phyloP scores from a whole-genome alignment of 2,888 invertebrate genomes.

The Germaria angustata region DNA sequence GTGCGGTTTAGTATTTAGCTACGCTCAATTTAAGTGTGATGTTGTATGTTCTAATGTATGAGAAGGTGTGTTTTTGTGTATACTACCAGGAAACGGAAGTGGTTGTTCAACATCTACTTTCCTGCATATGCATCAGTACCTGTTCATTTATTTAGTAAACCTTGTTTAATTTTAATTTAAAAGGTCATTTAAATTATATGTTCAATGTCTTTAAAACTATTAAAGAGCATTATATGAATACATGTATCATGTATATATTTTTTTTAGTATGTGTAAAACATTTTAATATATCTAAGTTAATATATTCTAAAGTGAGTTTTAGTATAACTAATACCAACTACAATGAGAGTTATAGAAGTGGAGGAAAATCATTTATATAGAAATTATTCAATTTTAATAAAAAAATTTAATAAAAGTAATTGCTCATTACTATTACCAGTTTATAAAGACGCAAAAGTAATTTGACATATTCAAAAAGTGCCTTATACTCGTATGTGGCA shows the following conservation, averaged over 20 bases:
- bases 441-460: too few species aligned
- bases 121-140: neutral
- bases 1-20: conserved; percentile 5
- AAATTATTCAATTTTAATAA: too few species aligned
- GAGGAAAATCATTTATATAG: too few species aligned
- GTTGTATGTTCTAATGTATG: neutral
- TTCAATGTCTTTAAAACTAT: neutral
- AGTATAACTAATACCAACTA: too few species aligned
- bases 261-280: neutral
- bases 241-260: neutral
- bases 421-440: too few species aligned
- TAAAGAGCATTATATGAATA: neutral
- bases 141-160: neutral
- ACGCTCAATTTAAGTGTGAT: conserved; percentile 5
- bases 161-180: conserved; percentile 18
- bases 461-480: too few species aligned
- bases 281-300: neutral
- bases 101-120: conserved; percentile 1
- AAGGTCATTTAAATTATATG: conserved; percentile 40
- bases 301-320: neutral
- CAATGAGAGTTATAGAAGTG: too few species aligned
- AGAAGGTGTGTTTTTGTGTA: neutral
- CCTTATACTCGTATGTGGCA: too few species aligned
- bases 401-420: too few species aligned
- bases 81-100: conserved; percentile 36